These are phyloP conservation scores for Drosophila parthenogenetica DNA, from an alignment of 2,888 invertebrate genomes.

Conservation along the genomic window DNA sequence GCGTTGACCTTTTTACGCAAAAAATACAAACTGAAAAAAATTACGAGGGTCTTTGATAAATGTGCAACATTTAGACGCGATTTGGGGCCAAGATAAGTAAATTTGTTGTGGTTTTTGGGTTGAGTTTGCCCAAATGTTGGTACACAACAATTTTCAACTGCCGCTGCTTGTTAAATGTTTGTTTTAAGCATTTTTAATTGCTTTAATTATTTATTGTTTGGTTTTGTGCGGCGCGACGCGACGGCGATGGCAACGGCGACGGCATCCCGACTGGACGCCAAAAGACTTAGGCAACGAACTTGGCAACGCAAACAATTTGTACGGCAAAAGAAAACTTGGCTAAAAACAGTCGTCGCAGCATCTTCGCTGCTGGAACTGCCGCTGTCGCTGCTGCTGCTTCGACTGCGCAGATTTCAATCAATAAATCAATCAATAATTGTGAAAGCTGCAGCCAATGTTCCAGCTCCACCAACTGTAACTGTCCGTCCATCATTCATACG, in stretches of 20 bases:
- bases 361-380: constrained; percentile 33
- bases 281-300: constrained; percentile 76
- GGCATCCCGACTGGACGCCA: constrained; percentile 71
- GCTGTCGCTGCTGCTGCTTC: constrained; percentile 34
- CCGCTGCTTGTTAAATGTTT: constrained; percentile 81
- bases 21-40: not conserved
- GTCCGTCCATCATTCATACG: constrained; percentile 76
- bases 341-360: constrained; percentile 61
- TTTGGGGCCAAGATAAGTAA: constrained; percentile 77
- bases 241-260: constrained; percentile 13
- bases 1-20: constrained; percentile 75
- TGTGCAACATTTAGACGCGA: constrained; percentile 79
- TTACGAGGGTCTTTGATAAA: constrained; percentile 68
- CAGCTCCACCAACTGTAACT: constrained; percentile 32
- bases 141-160: constrained; percentile 64
- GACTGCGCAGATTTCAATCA: constrained; percentile 76
- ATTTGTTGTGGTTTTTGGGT: constrained; percentile 35
- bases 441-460: constrained; percentile 68
- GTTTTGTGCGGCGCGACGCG: constrained; percentile 51
- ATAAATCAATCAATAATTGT: constrained; percentile 80
- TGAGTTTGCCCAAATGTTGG: constrained; percentile 58
- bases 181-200: constrained; percentile 82
- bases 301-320: constrained; percentile 65
- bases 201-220: constrained; percentile 82
- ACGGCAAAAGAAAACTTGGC: constrained; percentile 56